Evolutionary conservation across 2,888 invertebrate genomes (phyloP), one percentile per base, ranked within the genome.

Genomic region (Furcula furcula): DNA sequence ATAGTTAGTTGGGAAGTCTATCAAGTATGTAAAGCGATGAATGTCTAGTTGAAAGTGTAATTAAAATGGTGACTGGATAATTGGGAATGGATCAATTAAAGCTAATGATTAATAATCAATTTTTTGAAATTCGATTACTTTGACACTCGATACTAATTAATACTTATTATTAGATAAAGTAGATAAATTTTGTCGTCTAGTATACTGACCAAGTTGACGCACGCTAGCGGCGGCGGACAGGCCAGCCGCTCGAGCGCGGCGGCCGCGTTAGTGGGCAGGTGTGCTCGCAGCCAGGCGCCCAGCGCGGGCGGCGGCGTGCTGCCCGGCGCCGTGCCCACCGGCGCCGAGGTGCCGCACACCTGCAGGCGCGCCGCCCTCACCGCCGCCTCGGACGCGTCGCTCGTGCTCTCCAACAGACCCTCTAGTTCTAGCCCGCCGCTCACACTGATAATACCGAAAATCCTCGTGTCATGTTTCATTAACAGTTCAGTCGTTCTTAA

Each of bases 351-450:
- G 20, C 79, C 75, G 66, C 83, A 79, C 30, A 86, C 86, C 30
- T 67, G 66, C 32, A 85, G 67, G 1, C 82, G 76, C 12, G 60
- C 77, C 22, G 47, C 46, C 43, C 58, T 60, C 25, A 84, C 87
- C 0, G 77, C 78, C 1, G 46, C 46, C 31, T 82, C 85, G 0
- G 77, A 61, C 0, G 62, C 31, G 40, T 52, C 70, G 51, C 36
- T 56, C 0, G 71, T 50, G 4, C 56, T 49, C 40, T 82, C 84
- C 57, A 70, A 59, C 0, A 73, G 50, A 0, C 61, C 41, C 31
- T 81, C 79, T 1, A 86, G 65, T 5, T 87, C 86, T 1, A 74
- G 51, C n/a, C 70, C 74, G 1, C 81, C 81, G 54, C 86, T 84
- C 2, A 80, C 34, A 0, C 86, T 88, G 46, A 7, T 2, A 21